Conservation (phyloP, 2,797 vertebrate genomes). For the Leuciscus waleckii region DNA sequence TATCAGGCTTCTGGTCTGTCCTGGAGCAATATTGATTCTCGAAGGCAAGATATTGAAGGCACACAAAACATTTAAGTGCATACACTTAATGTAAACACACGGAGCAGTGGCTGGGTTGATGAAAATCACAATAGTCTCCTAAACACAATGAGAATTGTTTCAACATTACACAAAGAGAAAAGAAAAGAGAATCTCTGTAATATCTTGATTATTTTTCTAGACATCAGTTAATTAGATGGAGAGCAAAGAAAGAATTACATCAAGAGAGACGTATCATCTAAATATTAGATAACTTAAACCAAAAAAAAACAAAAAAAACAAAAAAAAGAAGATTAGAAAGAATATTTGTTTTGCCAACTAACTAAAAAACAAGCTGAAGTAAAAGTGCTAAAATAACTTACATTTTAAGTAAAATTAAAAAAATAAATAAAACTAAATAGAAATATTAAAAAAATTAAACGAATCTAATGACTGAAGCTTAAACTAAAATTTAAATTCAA, state of each 20-base stretch:
- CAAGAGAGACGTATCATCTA: too few relatives aligned
- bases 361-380: too few relatives aligned
- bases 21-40: conserved; percentile 26
- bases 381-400: too few relatives aligned
- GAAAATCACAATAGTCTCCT: background rate
- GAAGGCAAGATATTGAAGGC: background rate
- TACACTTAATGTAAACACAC: conserved; percentile 4
- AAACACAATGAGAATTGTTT: conserved; percentile 1
- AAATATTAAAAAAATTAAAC: too few relatives aligned
- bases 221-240: background rate
- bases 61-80: conserved; percentile 8
- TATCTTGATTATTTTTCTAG: background rate
- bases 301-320: rapidly evolving
- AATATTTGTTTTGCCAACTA: too few relatives aligned
- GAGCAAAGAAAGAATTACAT: background rate
- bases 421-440: too few relatives aligned
- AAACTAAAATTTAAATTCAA: too few relatives aligned
- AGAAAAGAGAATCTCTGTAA: background rate
- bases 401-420: background rate
- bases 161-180: background rate
- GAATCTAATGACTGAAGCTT: too few relatives aligned
- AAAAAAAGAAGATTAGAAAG: too few relatives aligned
- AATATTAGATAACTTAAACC: too few relatives aligned
- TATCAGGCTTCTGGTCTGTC: conserved; percentile 26
- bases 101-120: background rate